These are phyloP conservation scores for Cataglyphis cursor DNA, from an alignment of 2,888 invertebrate species.

Conservation along the genomic window DNA sequence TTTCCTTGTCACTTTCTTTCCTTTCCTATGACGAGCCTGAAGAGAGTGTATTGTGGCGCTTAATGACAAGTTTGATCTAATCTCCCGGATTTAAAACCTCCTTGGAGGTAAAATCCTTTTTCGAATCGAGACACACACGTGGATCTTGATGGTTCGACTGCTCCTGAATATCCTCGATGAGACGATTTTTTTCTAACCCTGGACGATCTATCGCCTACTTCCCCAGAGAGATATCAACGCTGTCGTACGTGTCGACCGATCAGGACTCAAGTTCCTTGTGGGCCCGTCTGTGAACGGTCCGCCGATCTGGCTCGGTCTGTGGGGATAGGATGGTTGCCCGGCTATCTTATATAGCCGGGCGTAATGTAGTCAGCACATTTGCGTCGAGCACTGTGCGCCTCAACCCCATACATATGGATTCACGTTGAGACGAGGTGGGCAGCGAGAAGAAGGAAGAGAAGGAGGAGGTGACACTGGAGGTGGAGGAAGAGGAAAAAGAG, in stretches of 20 bases:
- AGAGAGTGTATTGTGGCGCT: not conserved
- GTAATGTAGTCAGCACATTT: constrained; percentile 86
- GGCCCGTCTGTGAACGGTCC: constrained; percentile 81
- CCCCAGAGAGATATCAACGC: constrained; percentile 2
- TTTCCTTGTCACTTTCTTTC: constrained; percentile 3
- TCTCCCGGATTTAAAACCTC: not conserved
- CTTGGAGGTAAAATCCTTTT: not conserved
- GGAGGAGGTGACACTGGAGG: constrained; percentile 32
- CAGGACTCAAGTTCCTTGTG: constrained; percentile 62
- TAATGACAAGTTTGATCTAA: not conserved
- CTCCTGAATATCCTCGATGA: not conserved
- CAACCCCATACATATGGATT: constrained; percentile 85
- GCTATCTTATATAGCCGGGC: constrained; percentile 84
- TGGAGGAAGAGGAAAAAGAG: constrained; percentile 60
- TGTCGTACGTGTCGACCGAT: constrained; percentile 32
- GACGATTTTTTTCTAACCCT: not conserved
- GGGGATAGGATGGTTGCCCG: constrained; percentile 83
- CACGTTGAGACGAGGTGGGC: constrained; percentile 67
- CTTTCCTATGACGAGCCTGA: not conserved
- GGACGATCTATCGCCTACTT: constrained; percentile 20
- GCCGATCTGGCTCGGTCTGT: constrained; percentile 85
- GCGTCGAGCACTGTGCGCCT: constrained; percentile 76
- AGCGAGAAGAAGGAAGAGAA: constrained; percentile 37
- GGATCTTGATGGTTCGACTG: not conserved
- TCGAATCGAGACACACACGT: not conserved